Percentiles rank a stretch among this genome's conserved stretches.
Conservation (phyloP, 2,797 vertebrate species). For the Catamblyrhynchus diadema region DNA sequence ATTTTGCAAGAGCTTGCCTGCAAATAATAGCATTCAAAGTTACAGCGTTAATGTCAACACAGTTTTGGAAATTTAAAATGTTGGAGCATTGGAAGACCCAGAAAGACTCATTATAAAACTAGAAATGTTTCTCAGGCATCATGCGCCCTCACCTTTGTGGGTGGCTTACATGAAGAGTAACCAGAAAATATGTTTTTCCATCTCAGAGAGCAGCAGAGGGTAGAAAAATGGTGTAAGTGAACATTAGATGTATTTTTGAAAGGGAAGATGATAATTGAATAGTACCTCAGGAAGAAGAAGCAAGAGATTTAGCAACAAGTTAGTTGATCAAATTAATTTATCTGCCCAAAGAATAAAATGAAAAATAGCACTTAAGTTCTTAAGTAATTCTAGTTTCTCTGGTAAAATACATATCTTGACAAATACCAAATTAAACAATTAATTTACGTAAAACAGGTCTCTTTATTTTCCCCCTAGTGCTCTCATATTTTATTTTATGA, state of each 20-base stretch:
- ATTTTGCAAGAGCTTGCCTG: not conserved
- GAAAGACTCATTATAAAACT: not conserved
- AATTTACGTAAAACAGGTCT: not conserved
- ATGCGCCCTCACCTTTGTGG: not conserved
- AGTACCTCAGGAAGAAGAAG: not conserved
- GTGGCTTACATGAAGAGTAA: not conserved
- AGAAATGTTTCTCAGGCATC: not conserved
- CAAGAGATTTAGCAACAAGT: not conserved
- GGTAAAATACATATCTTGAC: not conserved
- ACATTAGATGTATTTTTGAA: not conserved
- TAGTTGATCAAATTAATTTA: not conserved
- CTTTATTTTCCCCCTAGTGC: not conserved
- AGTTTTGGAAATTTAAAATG: not conserved
- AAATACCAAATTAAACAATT: not conserved
- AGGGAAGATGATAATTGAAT: not conserved
- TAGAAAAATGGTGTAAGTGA: not conserved
- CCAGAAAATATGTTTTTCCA: not conserved
- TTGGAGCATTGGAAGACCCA: not conserved
- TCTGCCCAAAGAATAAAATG: not conserved
- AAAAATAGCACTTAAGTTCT: not conserved
- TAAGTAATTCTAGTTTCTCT: not conserved
- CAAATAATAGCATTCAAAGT: not conserved
- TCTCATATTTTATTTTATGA: not conserved
- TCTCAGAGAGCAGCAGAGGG: not conserved
- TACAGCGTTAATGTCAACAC: not conserved